A percentile compares a stretch with the other conserved stretches of the same genome.
Evolutionary conservation across 2,113 vertebrate genomes (phyloP).

Genomic region (Canis aureus): DNA sequence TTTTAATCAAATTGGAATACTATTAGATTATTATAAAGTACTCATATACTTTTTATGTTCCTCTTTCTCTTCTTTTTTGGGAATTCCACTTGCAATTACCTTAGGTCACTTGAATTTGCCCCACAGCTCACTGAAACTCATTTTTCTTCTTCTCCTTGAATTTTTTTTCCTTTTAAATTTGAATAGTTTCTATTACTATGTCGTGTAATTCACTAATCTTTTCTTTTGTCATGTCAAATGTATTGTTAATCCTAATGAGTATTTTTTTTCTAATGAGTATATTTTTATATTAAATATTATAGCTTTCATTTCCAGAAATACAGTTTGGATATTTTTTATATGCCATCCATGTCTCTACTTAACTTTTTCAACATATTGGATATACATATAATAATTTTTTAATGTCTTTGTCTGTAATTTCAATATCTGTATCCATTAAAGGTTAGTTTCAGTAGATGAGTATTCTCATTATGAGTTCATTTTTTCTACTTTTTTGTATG

Average conservation of each 20-base stretch:
- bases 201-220: neutral
- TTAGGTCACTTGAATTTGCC: neutral
- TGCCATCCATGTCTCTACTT: neutral
- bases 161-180: neutral
- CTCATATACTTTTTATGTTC: neutral
- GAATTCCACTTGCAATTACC: neutral
- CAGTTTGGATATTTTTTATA: neutral
- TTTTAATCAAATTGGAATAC: neutral
- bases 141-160: neutral
- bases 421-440: neutral
- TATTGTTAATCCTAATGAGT: neutral
- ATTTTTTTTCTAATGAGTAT: neutral
- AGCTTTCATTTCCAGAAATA: conserved; percentile 4
- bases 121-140: neutral
- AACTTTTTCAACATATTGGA: neutral
- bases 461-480: neutral
- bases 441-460: neutral
- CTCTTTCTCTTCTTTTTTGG: neutral
- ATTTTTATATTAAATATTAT: neutral
- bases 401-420: neutral
- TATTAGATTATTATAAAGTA: neutral
- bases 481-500: neutral
- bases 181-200: neutral
- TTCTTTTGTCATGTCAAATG: neutral
- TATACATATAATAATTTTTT: neutral